A percentile compares a stretch with the other conserved stretches of the same genome.
Conservation (phyloP, 2,888 invertebrate species). For the Cosmopolites sordidus region DNA sequence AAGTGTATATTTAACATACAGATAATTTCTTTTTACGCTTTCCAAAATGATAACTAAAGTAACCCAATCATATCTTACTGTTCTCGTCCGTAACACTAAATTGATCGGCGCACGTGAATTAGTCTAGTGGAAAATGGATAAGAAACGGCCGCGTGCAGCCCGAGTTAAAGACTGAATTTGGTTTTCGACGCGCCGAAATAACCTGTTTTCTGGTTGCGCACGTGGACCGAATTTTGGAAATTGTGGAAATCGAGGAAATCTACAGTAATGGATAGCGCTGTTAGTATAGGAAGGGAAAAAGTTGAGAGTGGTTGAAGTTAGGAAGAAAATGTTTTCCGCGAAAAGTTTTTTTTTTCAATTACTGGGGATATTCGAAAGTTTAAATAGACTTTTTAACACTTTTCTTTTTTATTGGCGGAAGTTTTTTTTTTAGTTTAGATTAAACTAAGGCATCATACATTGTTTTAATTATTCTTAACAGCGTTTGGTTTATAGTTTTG, state of each 20-base stretch:
- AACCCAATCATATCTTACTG: background rate
- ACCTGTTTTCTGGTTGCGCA: conserved; percentile 16
- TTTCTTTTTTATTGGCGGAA: too few species aligned
- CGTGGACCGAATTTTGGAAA: conserved; percentile 14
- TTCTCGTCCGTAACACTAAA: background rate
- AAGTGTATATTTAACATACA: too few species aligned
- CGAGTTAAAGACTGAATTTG: conserved; percentile 17
- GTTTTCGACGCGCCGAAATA: conserved; percentile 8
- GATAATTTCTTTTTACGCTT: too few species aligned
- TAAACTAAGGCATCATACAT: too few species aligned
- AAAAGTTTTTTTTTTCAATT: too few species aligned
- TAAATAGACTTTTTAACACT: too few species aligned
- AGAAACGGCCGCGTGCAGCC: conserved; percentile 9
- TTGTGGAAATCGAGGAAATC: conserved; percentile 5
- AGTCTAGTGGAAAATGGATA: background rate
- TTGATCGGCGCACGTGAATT: background rate
- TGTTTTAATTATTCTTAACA: too few species aligned
- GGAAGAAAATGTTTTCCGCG: background rate
- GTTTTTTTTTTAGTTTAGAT: too few species aligned
- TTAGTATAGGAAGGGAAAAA: background rate
- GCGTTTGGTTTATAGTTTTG: too few species aligned
- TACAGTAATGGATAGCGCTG: background rate
- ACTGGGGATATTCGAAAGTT: too few species aligned
- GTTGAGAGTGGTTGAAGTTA: background rate
- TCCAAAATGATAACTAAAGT: too few species aligned